Conservation (phyloP, 2,888 invertebrate species). For the Serrognathus titanus region DNA sequence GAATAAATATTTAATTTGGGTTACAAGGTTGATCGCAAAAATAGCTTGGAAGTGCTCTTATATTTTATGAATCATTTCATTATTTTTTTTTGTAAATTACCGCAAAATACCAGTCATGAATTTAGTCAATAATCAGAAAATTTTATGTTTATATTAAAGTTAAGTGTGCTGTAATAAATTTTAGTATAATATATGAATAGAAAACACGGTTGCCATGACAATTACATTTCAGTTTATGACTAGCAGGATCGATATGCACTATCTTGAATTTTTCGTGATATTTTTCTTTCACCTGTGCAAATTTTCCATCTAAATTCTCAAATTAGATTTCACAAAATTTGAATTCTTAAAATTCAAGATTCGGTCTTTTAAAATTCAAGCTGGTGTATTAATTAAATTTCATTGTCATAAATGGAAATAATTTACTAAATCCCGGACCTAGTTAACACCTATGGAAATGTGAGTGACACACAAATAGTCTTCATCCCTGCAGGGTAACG, state of each 20-base stretch:
- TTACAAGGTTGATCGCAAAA: too few relatives aligned
- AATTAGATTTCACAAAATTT: too few relatives aligned
- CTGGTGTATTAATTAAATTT: too few relatives aligned
- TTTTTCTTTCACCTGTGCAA: background rate
- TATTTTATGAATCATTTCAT: too few relatives aligned
- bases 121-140: background rate
- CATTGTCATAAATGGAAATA: too few relatives aligned
- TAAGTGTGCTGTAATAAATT: too few relatives aligned
- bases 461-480: background rate
- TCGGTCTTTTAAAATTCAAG: too few relatives aligned
- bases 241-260: constrained; percentile 12
- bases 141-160: background rate
- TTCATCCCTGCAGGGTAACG: background rate
- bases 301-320: background rate
- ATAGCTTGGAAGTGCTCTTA: too few relatives aligned
- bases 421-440: background rate
- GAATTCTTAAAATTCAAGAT: too few relatives aligned
- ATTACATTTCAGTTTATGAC: constrained; percentile 20
- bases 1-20: too few relatives aligned
- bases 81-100: too few relatives aligned
- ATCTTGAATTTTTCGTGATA: background rate
- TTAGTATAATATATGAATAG: background rate
- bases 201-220: constrained; percentile 21
- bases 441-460: background rate
- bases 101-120: too few relatives aligned